These are phyloP conservation scores for Anas platyrhynchos DNA, from an alignment of 2,113 vertebrate genomes.

Conservation along the genomic window DNA sequence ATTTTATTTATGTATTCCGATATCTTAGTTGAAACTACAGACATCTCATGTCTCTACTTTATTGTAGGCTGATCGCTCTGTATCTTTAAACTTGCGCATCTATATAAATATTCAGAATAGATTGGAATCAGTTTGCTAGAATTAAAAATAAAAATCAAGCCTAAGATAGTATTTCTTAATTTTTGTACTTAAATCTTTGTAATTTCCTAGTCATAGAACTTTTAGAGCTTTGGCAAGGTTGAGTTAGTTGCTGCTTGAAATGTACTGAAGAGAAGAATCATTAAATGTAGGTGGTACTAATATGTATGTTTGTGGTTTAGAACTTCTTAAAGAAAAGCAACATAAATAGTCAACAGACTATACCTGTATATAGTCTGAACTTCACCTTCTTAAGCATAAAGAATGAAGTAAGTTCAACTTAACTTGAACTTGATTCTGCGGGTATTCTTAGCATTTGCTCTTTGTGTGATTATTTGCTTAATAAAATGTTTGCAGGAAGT, in stretches of 20 bases:
- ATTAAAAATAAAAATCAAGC: not conserved
- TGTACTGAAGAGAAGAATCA: not conserved
- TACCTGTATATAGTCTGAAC: not conserved
- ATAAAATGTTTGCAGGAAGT: not conserved
- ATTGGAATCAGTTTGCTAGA: not conserved
- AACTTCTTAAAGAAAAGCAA: not conserved
- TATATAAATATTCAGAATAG: constrained; percentile 17
- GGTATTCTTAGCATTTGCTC: not conserved
- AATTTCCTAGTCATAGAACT: not conserved
- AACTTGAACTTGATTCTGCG: not conserved
- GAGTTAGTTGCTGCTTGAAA: not conserved
- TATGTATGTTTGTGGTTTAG: not conserved
- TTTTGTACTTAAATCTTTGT: not conserved
- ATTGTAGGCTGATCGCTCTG: not conserved
- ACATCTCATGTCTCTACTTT: not conserved
- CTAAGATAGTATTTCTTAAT: not conserved
- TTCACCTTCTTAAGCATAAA: not conserved
- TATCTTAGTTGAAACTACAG: constrained; percentile 39
- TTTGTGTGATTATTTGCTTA: not conserved
- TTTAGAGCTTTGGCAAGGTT: not conserved
- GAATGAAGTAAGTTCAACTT: not conserved
- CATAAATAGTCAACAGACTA: not conserved
- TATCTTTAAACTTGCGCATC: not conserved
- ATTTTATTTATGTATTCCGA: too few species aligned
- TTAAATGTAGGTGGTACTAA: not conserved